A percentile compares a stretch with the other conserved stretches of the same genome.
Evolutionary conservation across 2,888 invertebrate genomes (phyloP).

Genomic region (Cephonodes hylas): DNA sequence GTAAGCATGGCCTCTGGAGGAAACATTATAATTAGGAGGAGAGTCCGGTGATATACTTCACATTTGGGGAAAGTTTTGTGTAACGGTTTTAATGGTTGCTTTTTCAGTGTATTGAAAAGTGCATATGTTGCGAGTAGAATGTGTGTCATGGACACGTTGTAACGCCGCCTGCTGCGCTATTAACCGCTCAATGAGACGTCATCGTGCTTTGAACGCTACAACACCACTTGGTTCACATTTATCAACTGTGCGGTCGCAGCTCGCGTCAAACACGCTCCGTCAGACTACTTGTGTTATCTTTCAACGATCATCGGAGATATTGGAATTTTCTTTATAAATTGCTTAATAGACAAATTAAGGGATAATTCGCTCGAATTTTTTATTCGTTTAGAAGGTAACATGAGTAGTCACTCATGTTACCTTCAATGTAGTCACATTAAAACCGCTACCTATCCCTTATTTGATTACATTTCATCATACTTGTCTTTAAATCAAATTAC

Average conservation of each 20-base stretch:
- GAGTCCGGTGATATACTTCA: neutral
- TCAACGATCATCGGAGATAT: neutral
- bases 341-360: too few species aligned
- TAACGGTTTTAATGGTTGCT: too few species aligned
- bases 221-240: neutral
- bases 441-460: too few species aligned
- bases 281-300: neutral
- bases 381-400: too few species aligned
- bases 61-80: too few species aligned
- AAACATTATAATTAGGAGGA: neutral
- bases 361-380: too few species aligned
- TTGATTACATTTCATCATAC: too few species aligned
- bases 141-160: neutral
- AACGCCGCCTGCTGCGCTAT: neutral
- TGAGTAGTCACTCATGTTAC: too few species aligned
- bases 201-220: neutral
- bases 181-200: neutral
- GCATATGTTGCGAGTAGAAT: neutral
- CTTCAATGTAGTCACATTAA: too few species aligned
- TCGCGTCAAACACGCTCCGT: neutral
- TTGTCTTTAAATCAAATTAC: too few species aligned
- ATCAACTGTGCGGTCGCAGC: neutral
- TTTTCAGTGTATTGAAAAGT: neutral
- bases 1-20: slow-evolving; percentile 13
- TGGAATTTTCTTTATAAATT: too few species aligned